These are phyloP conservation scores for Diacarnus erythraeanus DNA, from an alignment of 37 sponge, comb jelly and placozoan genomes.

Conservation along the genomic window DNA sequence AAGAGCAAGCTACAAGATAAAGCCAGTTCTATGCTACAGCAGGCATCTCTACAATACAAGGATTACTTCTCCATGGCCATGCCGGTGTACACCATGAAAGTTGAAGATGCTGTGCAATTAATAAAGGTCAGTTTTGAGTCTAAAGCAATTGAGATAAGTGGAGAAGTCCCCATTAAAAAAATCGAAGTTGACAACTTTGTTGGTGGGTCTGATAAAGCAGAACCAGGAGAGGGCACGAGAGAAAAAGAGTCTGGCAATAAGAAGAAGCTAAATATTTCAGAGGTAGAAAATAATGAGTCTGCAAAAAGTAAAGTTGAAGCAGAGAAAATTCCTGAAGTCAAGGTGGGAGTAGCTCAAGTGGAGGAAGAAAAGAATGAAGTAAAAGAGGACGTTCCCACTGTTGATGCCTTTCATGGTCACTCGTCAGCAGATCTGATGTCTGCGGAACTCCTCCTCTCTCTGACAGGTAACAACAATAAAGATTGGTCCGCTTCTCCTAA, in stretches of 20 bases:
- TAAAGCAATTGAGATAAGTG: conserved; percentile 51
- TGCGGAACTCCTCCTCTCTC: conserved; percentile 50
- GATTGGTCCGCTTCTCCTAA: conserved; percentile 18
- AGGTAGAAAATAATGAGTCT: not conserved
- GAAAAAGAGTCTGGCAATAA: too few relatives aligned
- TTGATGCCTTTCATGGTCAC: conserved; percentile 7
- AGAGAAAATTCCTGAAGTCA: not conserved
- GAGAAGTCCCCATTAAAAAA: conserved; percentile 47
- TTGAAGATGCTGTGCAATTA: conserved; percentile 28
- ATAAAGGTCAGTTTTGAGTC: conserved; percentile 25
- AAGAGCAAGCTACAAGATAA: not conserved
- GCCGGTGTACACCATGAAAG: conserved; percentile 23
- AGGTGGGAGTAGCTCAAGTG: not conserved
- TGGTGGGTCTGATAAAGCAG: not conserved
- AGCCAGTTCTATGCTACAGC: not conserved
- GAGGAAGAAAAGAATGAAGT: not conserved
- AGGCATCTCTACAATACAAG: not conserved
- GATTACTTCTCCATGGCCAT: not conserved
- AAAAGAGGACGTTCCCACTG: not conserved
- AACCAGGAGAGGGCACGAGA: not conserved
- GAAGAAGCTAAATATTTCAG: not conserved
- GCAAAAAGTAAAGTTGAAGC: not conserved
- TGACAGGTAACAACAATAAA: conserved; percentile 19
- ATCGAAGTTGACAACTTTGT: not conserved
- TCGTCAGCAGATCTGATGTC: conserved; percentile 61